Percentiles rank a stretch among this genome's conserved stretches.
phyloP scores from a whole-genome alignment of 2,888 invertebrate genomes.

The Zele albiditarsus region DNA sequence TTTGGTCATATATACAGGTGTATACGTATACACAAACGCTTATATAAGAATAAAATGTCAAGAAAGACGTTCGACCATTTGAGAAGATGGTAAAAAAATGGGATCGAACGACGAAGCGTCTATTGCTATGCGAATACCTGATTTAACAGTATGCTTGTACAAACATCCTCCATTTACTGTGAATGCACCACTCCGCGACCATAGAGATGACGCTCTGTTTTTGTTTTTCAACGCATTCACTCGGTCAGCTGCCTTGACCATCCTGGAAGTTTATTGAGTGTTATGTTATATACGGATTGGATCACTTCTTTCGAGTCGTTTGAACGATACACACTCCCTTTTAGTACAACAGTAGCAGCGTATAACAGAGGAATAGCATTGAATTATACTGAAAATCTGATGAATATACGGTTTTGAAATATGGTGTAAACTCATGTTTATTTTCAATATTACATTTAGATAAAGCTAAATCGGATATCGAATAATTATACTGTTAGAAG shows the following conservation, averaged over 20 bases:
- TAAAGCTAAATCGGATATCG: too few species aligned
- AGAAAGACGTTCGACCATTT: not conserved
- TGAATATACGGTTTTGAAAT: too few species aligned
- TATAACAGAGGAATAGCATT: too few species aligned
- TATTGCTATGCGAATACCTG: not conserved
- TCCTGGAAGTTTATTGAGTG: not conserved
- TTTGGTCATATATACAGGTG: not conserved
- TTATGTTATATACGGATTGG: too few species aligned
- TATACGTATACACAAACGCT: not conserved
- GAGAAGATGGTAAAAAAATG: not conserved
- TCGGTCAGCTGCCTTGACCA: not conserved
- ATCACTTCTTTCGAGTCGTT: too few species aligned
- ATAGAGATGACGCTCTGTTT: constrained; percentile 47
- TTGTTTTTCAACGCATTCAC: constrained; percentile 29
- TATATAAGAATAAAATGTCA: not conserved
- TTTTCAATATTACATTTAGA: too few species aligned
- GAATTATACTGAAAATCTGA: too few species aligned
- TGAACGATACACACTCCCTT: too few species aligned
- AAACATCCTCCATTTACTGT: constrained; percentile 49
- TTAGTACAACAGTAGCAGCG: too few species aligned
- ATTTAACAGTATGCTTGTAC: constrained; percentile 37
- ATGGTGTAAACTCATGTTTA: too few species aligned
- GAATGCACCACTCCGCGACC: constrained; percentile 44
- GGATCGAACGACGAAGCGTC: not conserved
- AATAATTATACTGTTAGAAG: too few species aligned